Evolutionary conservation across 2,888 invertebrate genomes (phyloP).

Genomic region (Sinelater perroti): DNA sequence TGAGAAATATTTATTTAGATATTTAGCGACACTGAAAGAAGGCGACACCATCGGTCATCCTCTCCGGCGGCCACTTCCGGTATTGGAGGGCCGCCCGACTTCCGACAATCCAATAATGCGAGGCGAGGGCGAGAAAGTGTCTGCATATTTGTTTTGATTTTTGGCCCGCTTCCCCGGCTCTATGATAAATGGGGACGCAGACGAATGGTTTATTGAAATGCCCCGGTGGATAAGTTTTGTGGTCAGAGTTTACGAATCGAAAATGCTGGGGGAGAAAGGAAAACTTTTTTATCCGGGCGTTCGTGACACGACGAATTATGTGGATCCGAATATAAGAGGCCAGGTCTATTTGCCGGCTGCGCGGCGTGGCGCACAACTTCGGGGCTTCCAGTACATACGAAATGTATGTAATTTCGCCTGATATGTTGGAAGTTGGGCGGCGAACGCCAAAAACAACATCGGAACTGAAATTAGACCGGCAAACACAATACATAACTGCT

Average conservation of each 20-base stretch:
- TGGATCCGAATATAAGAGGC: slow-evolving; percentile 24
- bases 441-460: no score
- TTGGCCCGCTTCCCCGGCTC: slow-evolving; percentile 51
- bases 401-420: background rate
- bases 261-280: slow-evolving; percentile 31
- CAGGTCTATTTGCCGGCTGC: background rate
- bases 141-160: slow-evolving; percentile 61
- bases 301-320: slow-evolving; percentile 36
- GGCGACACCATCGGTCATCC: slow-evolving; percentile 54
- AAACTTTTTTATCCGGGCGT: slow-evolving; percentile 33
- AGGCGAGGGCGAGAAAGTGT: slow-evolving; percentile 52
- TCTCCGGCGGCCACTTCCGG: slow-evolving; percentile 50
- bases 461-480: no score
- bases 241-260: slow-evolving; percentile 43
- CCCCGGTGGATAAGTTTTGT: slow-evolving; percentile 53
- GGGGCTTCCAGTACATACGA: background rate
- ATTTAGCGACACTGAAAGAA: slow-evolving; percentile 45
- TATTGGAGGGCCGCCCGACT: slow-evolving; percentile 50
- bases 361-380: background rate
- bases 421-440: background rate
- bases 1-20: slow-evolving; percentile 53
- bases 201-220: slow-evolving; percentile 60
- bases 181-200: slow-evolving; percentile 57
- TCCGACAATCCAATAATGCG: slow-evolving; percentile 56
- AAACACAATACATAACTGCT: no score